Percentiles rank a stretch among this genome's conserved stretches.
These are phyloP conservation scores for Diplazon laetatorius DNA, from an alignment of 2,888 invertebrate species.

Conservation along the genomic window DNA sequence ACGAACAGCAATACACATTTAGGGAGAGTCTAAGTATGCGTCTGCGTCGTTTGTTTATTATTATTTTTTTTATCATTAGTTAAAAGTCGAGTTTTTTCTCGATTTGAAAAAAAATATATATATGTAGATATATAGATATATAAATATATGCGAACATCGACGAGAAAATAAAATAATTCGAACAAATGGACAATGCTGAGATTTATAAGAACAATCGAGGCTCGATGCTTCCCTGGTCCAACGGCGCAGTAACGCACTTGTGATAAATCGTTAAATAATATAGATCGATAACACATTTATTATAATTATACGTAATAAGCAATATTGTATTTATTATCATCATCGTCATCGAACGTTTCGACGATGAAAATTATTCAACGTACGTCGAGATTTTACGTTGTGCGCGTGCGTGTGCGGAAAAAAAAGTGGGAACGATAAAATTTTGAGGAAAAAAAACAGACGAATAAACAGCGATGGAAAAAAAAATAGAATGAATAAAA, in stretches of 20 bases:
- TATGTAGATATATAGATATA: slow-evolving; percentile 30
- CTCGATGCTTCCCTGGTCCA: slow-evolving; percentile 57
- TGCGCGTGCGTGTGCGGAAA: slow-evolving; percentile 19
- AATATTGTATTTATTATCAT: slow-evolving; percentile 38
- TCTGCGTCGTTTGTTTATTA: slow-evolving; percentile 52
- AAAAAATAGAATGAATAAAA: slow-evolving; percentile 12
- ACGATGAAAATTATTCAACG: slow-evolving; percentile 9
- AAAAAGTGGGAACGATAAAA: slow-evolving; percentile 33
- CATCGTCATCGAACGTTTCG: slow-evolving; percentile 23
- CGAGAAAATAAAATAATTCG: slow-evolving; percentile 27
- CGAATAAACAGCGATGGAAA: slow-evolving; percentile 44
- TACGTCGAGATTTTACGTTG: background rate
- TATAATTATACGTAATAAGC: slow-evolving; percentile 37
- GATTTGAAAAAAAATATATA: slow-evolving; percentile 25
- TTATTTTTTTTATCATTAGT: no score
- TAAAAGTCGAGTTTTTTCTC: slow-evolving; percentile 45
- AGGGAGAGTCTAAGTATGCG: slow-evolving; percentile 62
- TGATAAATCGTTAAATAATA: slow-evolving; percentile 72
- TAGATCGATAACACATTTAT: slow-evolving; percentile 58
- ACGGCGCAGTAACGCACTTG: slow-evolving; percentile 76
- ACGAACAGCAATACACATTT: slow-evolving; percentile 75
- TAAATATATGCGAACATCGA: slow-evolving; percentile 27
- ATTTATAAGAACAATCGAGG: slow-evolving; percentile 19
- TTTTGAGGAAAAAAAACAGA: slow-evolving; percentile 22
- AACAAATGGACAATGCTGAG: slow-evolving; percentile 36